Percentiles rank a stretch among this genome's conserved stretches.
Evolutionary conservation across 2,113 vertebrate genomes (phyloP).

Genomic region (Albula goreensis): DNA sequence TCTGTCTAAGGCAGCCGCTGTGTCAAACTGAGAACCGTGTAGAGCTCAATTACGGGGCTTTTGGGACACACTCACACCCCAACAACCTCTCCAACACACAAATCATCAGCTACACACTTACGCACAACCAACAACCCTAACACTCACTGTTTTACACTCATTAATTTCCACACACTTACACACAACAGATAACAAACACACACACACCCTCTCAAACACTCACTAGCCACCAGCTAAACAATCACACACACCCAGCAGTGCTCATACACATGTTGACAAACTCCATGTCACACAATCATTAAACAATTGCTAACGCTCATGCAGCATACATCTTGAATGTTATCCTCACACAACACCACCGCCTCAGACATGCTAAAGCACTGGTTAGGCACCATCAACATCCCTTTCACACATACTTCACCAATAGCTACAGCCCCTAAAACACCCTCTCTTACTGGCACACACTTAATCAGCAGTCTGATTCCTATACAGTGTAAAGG

Average conservation of each 20-base stretch:
- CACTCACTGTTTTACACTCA: not conserved
- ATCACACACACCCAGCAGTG: not conserved
- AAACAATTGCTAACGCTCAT: too few relatives aligned
- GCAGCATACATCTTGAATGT: too few relatives aligned
- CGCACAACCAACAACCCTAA: not conserved
- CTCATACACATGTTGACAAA: too few relatives aligned
- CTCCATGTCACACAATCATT: too few relatives aligned
- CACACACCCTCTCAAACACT: not conserved
- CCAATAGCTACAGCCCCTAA: not conserved
- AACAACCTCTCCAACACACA: not conserved
- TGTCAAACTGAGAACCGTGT: not conserved
- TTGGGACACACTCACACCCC: not conserved
- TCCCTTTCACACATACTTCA: not conserved
- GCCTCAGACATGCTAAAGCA: too few relatives aligned
- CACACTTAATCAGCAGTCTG: not conserved
- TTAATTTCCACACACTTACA: not conserved
- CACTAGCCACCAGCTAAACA: not conserved
- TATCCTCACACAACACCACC: too few relatives aligned
- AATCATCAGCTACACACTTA: not conserved
- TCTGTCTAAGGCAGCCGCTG: not conserved
- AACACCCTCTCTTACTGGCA: not conserved
- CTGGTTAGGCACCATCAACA: not conserved
- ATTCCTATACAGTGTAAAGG: too few relatives aligned
- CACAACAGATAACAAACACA: not conserved
- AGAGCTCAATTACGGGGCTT: not conserved